Evolutionary conservation across 2,797 vertebrate genomes (phyloP).

Genomic region (Micrastur ruficollis): DNA sequence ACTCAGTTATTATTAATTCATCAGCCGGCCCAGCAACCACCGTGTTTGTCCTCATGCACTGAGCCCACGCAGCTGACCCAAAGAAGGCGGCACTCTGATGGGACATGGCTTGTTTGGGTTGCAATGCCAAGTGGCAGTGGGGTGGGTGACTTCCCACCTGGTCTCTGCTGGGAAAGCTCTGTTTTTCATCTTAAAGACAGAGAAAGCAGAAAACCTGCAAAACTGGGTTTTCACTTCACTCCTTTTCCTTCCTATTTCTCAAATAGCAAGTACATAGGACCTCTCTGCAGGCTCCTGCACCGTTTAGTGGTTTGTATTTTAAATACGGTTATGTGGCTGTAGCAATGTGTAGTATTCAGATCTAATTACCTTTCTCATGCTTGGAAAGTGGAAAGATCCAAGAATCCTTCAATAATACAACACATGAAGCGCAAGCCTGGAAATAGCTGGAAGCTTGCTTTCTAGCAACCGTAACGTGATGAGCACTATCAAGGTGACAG

Average conservation of each 20-base stretch:
- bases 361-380: not conserved
- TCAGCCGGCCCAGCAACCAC: not conserved
- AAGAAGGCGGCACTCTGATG: fast-evolving
- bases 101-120: not conserved
- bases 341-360: not conserved
- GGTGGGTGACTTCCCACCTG: not conserved
- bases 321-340: not conserved
- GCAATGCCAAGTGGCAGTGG: not conserved
- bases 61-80: fast-evolving
- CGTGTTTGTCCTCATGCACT: not conserved
- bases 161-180: not conserved
- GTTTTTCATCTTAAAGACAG: not conserved
- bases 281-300: constrained; percentile 84
- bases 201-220: not conserved
- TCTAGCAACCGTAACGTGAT: constrained; percentile 83
- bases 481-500: constrained; percentile 57
- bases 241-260: not conserved
- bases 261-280: constrained; percentile 81
- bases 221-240: not conserved
- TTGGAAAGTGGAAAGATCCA: constrained; percentile 87
- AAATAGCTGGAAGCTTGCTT: constrained; percentile 86
- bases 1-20: not conserved
- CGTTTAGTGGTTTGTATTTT: constrained; percentile 54
- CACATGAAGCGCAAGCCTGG: constrained; percentile 84
- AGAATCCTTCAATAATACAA: constrained; percentile 79